Evolutionary conservation across 2,797 vertebrate species (phyloP), one percentile per base, ranked within the genome.

Genomic region (Cynopterus sphinx): DNA sequence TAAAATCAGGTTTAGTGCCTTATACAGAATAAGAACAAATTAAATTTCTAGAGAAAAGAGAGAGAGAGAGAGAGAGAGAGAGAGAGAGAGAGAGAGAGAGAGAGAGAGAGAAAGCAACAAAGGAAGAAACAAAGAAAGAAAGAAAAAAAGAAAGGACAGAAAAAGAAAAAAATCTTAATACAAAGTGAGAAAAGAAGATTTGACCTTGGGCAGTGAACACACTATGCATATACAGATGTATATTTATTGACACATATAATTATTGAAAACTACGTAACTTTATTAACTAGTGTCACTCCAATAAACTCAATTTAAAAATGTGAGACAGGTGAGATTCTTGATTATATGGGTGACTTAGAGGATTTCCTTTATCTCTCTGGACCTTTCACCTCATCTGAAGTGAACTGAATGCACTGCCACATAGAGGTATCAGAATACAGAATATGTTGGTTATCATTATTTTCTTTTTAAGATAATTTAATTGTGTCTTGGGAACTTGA

Each of bases 391-490:
- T 73, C 21, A 53, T 31, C 7, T 39, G 36, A 67, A 51, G 3
- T 51, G 41, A 55, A 82, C 75, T 59, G 36, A 57, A 83, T n/a
- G 19, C 12, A 7, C 26, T 26, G 2, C 46, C 33, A 36, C 5
- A 31, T 0, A 57, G 10, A 88, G 0, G 19, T 39, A 43, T 46
- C 28, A 71, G 10, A 87, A 87, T 3, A 46, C 33, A 33, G 33
- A 33, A 51, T 46, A 41, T 51, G 5, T 39, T 36, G 17, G 3
- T 51, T 5, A 5, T 67, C 83, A 12, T 63, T 21, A 39, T 53
- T 73, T 82, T 81, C 59, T 67, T 33, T 68, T 95, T 82, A 63
- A 96, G 91, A 24, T 65, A 87, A 68, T 26, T 49, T 85, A 24
- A 5, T 22, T 24, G 2, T 21, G 36, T 59, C 43, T 74, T 43